A percentile compares a stretch with the other conserved stretches of the same genome.
These are phyloP conservation scores for Latheticus oryzae DNA, from an alignment of 2,888 invertebrate species.

Conservation along the genomic window DNA sequence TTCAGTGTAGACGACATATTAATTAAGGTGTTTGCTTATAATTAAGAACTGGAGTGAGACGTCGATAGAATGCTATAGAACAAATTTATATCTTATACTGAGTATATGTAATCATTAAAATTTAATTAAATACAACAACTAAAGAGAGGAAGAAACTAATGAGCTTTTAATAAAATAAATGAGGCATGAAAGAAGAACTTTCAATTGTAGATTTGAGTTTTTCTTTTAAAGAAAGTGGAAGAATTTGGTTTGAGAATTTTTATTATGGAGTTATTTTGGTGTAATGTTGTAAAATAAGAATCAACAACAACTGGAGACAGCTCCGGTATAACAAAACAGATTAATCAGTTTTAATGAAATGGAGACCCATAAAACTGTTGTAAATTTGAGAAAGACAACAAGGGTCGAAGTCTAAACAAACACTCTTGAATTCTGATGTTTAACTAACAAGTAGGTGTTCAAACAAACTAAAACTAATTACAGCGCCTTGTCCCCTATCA, in stretches of 20 bases:
- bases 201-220: too few relatives aligned
- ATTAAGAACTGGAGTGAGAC: too few relatives aligned
- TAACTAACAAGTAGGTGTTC: conserved; percentile 37
- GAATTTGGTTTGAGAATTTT: too few relatives aligned
- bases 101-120: too few relatives aligned
- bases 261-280: conserved; percentile 9
- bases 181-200: too few relatives aligned
- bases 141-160: too few relatives aligned
- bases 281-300: conserved; percentile 18
- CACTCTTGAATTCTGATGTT: conserved; percentile 37
- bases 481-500: conserved; percentile 28
- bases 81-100: too few relatives aligned
- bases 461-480: conserved; percentile 40
- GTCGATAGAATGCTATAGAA: too few relatives aligned
- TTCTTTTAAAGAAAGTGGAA: too few relatives aligned
- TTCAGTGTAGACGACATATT: conserved; percentile 32
- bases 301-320: conserved; percentile 32
- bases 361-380: conserved; percentile 32
- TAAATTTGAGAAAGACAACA: conserved; percentile 37
- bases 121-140: too few relatives aligned
- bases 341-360: conserved; percentile 36
- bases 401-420: conserved; percentile 35
- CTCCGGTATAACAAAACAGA: conserved; percentile 31
- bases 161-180: too few relatives aligned
- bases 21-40: conserved; percentile 34